Evolutionary conservation across 1,140 invertebrate species (phyloP), one percentile per base, ranked within the genome.

Genomic region (Aphidius ervi): DNA sequence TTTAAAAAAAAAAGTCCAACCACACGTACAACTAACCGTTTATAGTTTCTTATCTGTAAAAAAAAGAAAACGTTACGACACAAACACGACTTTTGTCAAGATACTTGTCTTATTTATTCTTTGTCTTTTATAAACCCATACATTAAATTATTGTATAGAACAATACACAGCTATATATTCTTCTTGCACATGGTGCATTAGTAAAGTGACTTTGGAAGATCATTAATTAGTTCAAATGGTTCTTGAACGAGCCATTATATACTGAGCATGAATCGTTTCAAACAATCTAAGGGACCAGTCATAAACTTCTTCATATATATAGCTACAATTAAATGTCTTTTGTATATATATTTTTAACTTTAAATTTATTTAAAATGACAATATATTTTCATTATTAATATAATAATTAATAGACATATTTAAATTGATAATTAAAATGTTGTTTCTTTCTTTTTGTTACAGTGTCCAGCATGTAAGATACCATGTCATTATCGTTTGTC

Each of bases 401-500:
- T 1, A 43, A 43, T 43, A 43, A 9, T 7, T 7, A 6, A 43
- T 53, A 41, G 39, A 53, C 4, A 39, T 20, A 8, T 16, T 49
- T 5, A 49, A 8, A 20, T 7, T 49, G 20, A 20, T 16, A 20
- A 6, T 6, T 8, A 49, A 49, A 23, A 5, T 39, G 63, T 39
- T 56, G 57, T 52, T 9, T 63, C n/a, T 37, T 63, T 58, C 10
- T 16, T 16, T n/a, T 52, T 31, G 41, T 73, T 70, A 42, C 70
- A 80, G 78, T 74, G 73, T 31, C 67, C 72, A 62, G 70, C 70
- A 5, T 78, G 75, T 45, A 54, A 73, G 23, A 78, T 71, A 1
- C 73, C 72, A 4, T 79, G 75, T 57, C 62, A 62, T 37, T 79
- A 71, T 50, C 64, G 67, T 0, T 69, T 72, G 43, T 67, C 59